Evolutionary conservation across 2,888 invertebrate genomes (phyloP).

Genomic region (Spilosoma lubricipeda): DNA sequence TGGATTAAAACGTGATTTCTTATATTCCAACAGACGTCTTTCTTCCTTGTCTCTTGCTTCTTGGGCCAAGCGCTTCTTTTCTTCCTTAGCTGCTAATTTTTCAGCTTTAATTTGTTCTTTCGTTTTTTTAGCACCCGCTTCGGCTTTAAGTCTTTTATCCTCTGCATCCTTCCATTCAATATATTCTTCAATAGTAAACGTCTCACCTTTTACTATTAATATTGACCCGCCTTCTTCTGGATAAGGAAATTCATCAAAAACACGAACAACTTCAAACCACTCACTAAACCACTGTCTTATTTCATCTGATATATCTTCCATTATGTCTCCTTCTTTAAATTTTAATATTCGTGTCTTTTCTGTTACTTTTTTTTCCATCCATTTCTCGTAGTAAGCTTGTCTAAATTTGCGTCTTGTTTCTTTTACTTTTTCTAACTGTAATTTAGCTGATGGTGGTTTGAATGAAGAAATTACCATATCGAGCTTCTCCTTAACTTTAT

Average conservation of each 20-base stretch:
- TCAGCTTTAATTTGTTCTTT: slow-evolving; percentile 82
- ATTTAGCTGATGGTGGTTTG: slow-evolving; percentile 75
- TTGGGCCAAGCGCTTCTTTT: slow-evolving; percentile 68
- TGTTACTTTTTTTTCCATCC: slow-evolving; percentile 74
- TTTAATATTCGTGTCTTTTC: slow-evolving; percentile 83
- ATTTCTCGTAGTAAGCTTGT: slow-evolving; percentile 76
- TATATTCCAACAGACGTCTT: slow-evolving; percentile 77
- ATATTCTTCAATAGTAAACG: slow-evolving; percentile 87
- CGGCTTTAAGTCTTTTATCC: slow-evolving; percentile 72
- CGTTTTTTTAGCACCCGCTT: slow-evolving; percentile 67
- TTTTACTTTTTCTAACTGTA: slow-evolving; percentile 78
- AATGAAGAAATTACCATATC: slow-evolving; percentile 86
- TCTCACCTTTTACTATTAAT: slow-evolving; percentile 86
- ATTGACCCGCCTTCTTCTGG: slow-evolving; percentile 90
- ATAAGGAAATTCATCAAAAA: slow-evolving; percentile 91
- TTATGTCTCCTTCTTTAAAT: slow-evolving; percentile 85
- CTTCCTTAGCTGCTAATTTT: slow-evolving; percentile 73
- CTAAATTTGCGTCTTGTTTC: slow-evolving; percentile 78
- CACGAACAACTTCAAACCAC: slow-evolving; percentile 85
- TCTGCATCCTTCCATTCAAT: slow-evolving; percentile 72
- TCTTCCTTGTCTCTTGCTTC: slow-evolving; percentile 70
- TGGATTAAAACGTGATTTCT: slow-evolving; percentile 79
- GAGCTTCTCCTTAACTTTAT: slow-evolving; percentile 78
- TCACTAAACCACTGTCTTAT: slow-evolving; percentile 91
- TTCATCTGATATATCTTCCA: slow-evolving; percentile 92